Evolutionary conservation across 1,140 invertebrate species (phyloP), one percentile per base, ranked within the genome.

Genomic region (Muscidifurax raptorellus): DNA sequence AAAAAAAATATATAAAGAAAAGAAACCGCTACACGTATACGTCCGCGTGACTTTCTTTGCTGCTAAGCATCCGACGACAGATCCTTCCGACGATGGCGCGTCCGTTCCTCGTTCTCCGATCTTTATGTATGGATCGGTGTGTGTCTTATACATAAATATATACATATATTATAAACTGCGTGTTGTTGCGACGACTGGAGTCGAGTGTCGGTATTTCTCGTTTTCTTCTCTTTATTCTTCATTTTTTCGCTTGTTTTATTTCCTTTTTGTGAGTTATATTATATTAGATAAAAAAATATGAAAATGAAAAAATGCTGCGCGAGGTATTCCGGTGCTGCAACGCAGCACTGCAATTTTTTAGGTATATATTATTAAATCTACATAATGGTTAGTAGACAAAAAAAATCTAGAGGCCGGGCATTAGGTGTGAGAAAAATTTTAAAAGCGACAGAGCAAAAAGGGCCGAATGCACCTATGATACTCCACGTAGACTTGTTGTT

Each of bases 321-420:
- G 88, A 89, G 88, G 88, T 90, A 89, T 88, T 89, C 87, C 86
- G 89, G 87, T 88, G 89, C 87, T 87, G 90, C 88, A 87, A 86
- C 86, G 88, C 88, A 87, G 89, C 89, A 78, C 87, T 88, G 89
- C 89, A 90, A 90, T 90, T 83, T n/a, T 81, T 85, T 89, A 90
- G 87, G 85, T 87, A 84, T 86, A 88, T 87, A 86, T 84, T 59
- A 67, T 84, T 88, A 86, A 88, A 89, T 88, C 83, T 80, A 88
- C 88, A 87, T 89, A 89, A 89, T 88, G 87, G 87, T 87, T 89
- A 89, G 88, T 85, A 89, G 88, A 87, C 66, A 80, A 78, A 83
- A 71, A n/a, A 87, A 88, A 88, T 89, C 86, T 90, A 88, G 87
- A 89, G 89, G 89, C 89, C 90, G 89, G 90, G 89, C 88, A 90